Percentiles rank a stretch among this genome's conserved stretches.
Conservation (phyloP, 2,797 vertebrate species). For the Erethizon dorsatum region DNA sequence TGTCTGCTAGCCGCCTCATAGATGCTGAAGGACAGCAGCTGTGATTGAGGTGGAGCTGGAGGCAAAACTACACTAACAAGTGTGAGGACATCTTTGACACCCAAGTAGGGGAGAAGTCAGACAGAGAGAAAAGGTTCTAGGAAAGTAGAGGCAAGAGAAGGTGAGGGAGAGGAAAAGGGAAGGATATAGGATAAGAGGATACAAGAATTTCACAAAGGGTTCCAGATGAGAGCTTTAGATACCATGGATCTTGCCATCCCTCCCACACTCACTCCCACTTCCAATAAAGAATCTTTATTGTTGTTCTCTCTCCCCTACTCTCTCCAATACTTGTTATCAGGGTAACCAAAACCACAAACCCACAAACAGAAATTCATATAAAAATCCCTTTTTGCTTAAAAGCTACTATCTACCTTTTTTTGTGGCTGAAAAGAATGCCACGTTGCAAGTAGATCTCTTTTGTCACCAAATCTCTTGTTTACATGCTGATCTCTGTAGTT, state of each 20-base stretch:
- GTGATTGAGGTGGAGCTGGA: neutral
- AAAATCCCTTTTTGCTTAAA: conserved; percentile 48
- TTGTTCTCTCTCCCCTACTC: neutral
- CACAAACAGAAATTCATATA: conserved; percentile 30
- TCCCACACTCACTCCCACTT: neutral
- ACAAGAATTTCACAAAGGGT: neutral
- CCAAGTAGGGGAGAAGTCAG: neutral
- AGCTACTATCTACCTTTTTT: conserved; percentile 32
- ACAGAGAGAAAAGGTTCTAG: neutral
- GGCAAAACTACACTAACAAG: neutral
- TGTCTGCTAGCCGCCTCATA: neutral
- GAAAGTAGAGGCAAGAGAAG: neutral
- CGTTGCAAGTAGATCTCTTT: neutral
- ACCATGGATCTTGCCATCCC: neutral
- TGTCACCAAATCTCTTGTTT: conserved; percentile 58
- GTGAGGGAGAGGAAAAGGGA: neutral
- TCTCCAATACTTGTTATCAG: conserved; percentile 19
- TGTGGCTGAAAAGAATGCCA: conserved; percentile 13
- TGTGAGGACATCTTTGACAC: conserved; percentile 8
- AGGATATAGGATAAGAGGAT: neutral
- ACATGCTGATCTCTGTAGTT: neutral
- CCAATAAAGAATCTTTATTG: neutral
- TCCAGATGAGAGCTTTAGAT: neutral
- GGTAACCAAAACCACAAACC: conserved; percentile 28
- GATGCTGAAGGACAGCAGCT: conserved; percentile 19